phyloP scores from a whole-genome alignment of 2,797 vertebrate genomes.

The Eulemur mongoz region DNA sequence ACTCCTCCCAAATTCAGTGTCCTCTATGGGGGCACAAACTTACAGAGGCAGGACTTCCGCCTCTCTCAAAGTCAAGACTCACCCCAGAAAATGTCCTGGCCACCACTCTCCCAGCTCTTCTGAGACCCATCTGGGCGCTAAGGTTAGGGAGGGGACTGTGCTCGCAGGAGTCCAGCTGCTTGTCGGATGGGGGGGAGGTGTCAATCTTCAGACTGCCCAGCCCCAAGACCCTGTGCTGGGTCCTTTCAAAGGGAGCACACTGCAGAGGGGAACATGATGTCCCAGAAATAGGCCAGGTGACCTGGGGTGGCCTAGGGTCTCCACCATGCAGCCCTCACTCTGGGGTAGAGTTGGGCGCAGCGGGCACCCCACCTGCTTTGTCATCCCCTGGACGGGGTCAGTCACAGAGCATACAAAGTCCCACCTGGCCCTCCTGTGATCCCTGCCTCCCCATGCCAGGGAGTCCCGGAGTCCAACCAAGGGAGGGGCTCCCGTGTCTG shows the following conservation, averaged over 20 bases:
- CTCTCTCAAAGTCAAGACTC: background rate
- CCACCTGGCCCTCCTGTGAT: background rate
- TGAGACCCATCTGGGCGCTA: background rate
- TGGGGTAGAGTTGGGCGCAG: background rate
- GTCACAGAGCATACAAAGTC: background rate
- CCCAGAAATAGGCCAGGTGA: background rate
- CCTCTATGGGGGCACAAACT: background rate
- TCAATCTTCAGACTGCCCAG: background rate
- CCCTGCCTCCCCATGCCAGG: background rate
- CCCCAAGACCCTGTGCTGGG: background rate
- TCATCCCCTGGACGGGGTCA: background rate
- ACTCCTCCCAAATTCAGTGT: background rate
- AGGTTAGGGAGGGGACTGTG: background rate
- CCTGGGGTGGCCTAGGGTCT: background rate
- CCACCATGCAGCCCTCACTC: background rate
- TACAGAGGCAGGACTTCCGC: background rate
- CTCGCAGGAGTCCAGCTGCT: background rate
- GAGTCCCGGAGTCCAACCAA: constrained; percentile 1
- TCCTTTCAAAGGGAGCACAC: background rate
- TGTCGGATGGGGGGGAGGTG: no score
- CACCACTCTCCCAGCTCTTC: background rate
- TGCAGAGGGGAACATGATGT: background rate
- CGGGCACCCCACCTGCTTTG: background rate
- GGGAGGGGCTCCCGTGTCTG: background rate
- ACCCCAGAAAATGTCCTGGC: background rate